Conservation (phyloP, 2,113 vertebrate species). For the Phalacrocorax pelagicus region DNA sequence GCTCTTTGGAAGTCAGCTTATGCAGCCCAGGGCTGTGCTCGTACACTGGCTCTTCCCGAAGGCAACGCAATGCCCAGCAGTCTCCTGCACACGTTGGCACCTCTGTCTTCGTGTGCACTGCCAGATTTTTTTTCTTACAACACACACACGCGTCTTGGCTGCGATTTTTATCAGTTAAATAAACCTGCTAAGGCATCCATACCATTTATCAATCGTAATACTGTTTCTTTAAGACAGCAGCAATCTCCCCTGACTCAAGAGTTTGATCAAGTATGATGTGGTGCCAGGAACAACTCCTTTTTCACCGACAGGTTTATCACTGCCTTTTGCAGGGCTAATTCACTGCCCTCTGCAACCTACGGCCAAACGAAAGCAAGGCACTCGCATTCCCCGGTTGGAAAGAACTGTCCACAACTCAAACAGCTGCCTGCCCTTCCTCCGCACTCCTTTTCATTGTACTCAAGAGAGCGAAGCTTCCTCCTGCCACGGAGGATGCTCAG, state of each 20-base stretch:
- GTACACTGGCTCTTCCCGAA: background rate
- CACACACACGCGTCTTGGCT: too few relatives aligned
- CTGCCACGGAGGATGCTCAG: background rate
- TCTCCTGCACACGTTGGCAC: background rate
- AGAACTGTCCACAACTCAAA: background rate
- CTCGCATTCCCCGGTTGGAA: fast-evolving
- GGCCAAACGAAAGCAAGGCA: fast-evolving
- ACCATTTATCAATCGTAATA: too few relatives aligned
- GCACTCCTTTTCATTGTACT: background rate
- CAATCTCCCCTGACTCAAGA: background rate
- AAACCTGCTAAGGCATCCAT: background rate
- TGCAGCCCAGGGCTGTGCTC: background rate
- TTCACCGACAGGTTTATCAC: background rate
- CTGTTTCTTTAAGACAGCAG: background rate
- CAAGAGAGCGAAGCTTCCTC: too few relatives aligned
- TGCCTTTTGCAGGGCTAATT: background rate
- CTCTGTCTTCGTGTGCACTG: background rate
- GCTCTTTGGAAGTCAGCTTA: background rate
- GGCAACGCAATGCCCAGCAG: background rate
- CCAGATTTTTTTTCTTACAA: too few relatives aligned
- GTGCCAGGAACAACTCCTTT: background rate
- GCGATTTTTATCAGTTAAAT: background rate
- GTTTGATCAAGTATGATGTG: background rate
- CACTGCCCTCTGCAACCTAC: background rate
- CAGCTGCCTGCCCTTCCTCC: background rate